Base-by-base conservation (phyloP, 2,888 invertebrate genomes). In the Acleris holmiana region DNA sequence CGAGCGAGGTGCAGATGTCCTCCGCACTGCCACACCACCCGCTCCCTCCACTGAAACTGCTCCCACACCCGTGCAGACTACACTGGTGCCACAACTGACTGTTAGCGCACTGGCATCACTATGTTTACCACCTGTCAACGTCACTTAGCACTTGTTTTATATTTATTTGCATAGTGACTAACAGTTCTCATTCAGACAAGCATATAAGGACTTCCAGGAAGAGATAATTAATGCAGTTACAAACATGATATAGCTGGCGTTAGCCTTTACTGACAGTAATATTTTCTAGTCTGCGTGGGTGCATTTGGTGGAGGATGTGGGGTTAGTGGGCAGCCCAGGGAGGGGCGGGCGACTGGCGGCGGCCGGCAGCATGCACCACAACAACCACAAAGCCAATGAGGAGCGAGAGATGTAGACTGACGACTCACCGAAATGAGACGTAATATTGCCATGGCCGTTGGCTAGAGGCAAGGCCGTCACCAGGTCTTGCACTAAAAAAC, bases 401-500 rank as follows among this genome's bases (percentile, higher is more conserved):
- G 79, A 79, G 84, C 83, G 79, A 85, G 80, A 84, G 85, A 83
- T 81, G 81, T 84, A 83, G 82, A 85, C 85, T 85, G 85, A 89
- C 91, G 88, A 93, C 92, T 92, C 93, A 93, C 93, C 91, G 83
- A 92, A 92, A 89, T 91, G 92, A 86, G 92, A 89, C 88, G 91
- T 87, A 76, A 90, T 85, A 89, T 89, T 89, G 88, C 90, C 89
- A 88, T 92, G 93, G 88, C 93, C 93, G 88, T 93, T 93, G 85
- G 92, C 92, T 86, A 91, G 85, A 77, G 93, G 93, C 89, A 93
- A 92, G 83, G 93, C 93, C 80, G 92, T 93, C 93, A 93, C 93
- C 93, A 93, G 86, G 87, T 93, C 93, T 91, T 93, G 91, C 92
- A 91, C 93, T 91, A 92, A 91, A 93, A 93, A 93, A 91, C 84